phyloP scores from a whole-genome alignment of 2,113 vertebrate species.

The Salvator merianae region DNA sequence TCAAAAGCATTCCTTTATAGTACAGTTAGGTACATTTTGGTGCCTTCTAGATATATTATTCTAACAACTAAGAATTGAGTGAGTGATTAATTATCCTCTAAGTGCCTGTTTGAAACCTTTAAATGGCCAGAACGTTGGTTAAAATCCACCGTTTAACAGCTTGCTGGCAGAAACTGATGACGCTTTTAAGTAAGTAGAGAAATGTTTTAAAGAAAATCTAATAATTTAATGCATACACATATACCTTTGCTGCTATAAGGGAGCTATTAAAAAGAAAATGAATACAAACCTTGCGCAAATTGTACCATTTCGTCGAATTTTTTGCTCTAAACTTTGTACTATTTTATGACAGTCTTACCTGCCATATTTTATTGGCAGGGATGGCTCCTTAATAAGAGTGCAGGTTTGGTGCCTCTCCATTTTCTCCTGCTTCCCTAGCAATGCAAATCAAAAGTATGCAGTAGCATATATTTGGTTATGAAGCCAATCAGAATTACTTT shows the following conservation, averaged over 20 bases:
- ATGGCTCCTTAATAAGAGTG: too few relatives aligned
- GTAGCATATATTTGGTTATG: too few relatives aligned
- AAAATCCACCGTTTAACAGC: slow-evolving; percentile 10
- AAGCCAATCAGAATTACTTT: too few relatives aligned
- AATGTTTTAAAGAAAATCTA: slow-evolving; percentile 1
- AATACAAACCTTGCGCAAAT: too few relatives aligned
- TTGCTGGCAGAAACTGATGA: neutral
- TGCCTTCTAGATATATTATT: neutral
- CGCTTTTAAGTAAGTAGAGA: neutral
- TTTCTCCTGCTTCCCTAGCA: too few relatives aligned
- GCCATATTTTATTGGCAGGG: too few relatives aligned
- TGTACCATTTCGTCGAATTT: neutral
- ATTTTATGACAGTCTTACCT: neutral
- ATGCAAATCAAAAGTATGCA: too few relatives aligned
- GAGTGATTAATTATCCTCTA: slow-evolving; percentile 8
- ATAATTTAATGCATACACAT: neutral
- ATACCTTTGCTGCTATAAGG: neutral
- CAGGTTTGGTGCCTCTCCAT: too few relatives aligned
- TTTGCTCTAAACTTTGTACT: neutral
- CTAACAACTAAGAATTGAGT: neutral
- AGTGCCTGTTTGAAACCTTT: neutral
- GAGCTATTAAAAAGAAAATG: neutral
- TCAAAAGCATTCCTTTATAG: neutral
- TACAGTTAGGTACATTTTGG: neutral
- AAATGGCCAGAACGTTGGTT: neutral